Conservation (phyloP, 2,797 vertebrate species). For the Melanotaenia parkinsoni region DNA sequence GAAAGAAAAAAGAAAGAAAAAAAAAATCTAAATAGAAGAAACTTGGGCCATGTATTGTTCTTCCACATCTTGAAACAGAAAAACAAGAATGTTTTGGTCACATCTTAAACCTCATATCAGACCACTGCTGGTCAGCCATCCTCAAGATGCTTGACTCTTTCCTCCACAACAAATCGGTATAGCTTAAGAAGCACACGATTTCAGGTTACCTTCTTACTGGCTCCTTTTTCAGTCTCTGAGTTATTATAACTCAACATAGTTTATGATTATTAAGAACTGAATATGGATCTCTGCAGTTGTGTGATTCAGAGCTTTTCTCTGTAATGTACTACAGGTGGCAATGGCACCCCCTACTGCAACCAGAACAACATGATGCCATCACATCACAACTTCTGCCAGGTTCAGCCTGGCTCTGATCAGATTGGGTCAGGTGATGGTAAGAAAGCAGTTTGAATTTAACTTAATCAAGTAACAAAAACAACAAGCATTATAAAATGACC, state of each 20-base stretch:
- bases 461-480: background rate
- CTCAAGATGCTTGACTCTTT: background rate
- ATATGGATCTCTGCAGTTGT: background rate
- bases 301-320: conserved; percentile 3
- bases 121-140: background rate
- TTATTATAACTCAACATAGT: background rate
- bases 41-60: background rate
- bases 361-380: conserved; percentile 87
- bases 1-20: too few species aligned
- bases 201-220: too few species aligned
- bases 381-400: conserved; percentile 85
- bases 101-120: conserved; percentile 1
- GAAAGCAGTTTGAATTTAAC: conserved; percentile 15
- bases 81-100: accelerated
- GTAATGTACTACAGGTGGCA: conserved; percentile 79
- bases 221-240: background rate
- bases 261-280: background rate
- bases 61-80: background rate
- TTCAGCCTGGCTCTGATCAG: conserved; percentile 79
- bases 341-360: conserved; percentile 86
- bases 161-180: background rate
- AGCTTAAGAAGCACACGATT: too few species aligned
- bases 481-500: background rate
- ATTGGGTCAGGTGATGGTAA: conserved; percentile 86
- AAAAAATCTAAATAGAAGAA: background rate